Evolutionary conservation across 2,797 vertebrate genomes (phyloP), one percentile per base, ranked within the genome.

Genomic region (Macrochelys suwanniensis): DNA sequence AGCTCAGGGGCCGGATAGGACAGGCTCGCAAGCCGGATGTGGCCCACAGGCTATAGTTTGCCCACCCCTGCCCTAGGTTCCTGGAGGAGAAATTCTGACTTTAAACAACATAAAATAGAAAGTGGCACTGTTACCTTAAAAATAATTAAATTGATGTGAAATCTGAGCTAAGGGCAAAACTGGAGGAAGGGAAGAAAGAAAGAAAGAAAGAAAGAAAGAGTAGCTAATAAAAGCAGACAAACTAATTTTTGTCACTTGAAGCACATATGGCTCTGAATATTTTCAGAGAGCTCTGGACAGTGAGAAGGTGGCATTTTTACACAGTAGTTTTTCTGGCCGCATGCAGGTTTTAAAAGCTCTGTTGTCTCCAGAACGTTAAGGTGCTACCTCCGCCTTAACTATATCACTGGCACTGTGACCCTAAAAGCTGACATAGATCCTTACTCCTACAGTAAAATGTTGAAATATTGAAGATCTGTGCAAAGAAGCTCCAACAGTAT

Each of bases 61-160:
- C 37, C 37, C 37, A 42, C 37, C 4, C 37, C 37, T 26, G 65
- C 4, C 5, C 7, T 19, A 10, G 42, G 26, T 6, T 80, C 56
- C 90, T 80, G 68, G 84, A 87, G 88, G 26, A 78, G 2, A 94
- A 87, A 88, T 2, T 16, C 26, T 33, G 47, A 51, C 12, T 68
- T 89, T 84, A 90, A 80, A 37, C 26, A 57, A 82, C 4, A 78
- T 13, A 8, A 71, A 53, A 80, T 13, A 80, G 83, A 81, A 85
- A 65, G 31, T 1, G 5, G 37, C 4, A 50, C 5, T 57, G 25
- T 19, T 1, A 16, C 77, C 89, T 85, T 54, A 37, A 90, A 78
- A 91, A 86, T 5, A 86, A 84, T 31, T 37, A 82, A 87, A 92
- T 33, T 68, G 31, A 68, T 37, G 17, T 68, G n/a, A 68, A 33